Percentiles rank a stretch among this genome's conserved stretches.
Conservation (phyloP, 2,888 invertebrate species). For the Papilio protenor region DNA sequence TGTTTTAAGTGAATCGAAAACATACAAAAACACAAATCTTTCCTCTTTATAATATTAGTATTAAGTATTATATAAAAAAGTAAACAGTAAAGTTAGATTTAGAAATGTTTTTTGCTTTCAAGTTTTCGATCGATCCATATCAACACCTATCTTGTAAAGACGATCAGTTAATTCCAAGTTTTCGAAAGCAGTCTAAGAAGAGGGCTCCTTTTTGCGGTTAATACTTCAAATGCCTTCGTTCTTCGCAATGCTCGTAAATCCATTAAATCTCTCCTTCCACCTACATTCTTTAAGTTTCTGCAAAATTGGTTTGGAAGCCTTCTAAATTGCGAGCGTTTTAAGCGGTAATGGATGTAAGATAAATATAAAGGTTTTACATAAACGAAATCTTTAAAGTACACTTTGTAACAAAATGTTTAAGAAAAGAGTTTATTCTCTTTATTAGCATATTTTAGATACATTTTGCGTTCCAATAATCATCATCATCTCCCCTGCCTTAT, state of each 20-base stretch:
- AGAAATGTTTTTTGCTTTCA: not conserved
- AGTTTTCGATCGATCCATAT: not conserved
- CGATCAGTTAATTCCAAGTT: conserved; percentile 17
- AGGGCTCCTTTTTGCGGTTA: conserved; percentile 31
- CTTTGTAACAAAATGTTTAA: not conserved
- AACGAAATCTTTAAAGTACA: conserved; percentile 15
- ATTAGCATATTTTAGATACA: no score
- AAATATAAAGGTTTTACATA: conserved; percentile 18
- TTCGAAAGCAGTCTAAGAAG: conserved; percentile 6
- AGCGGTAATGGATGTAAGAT: conserved; percentile 21
- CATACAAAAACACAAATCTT: no score
- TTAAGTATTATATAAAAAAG: no score
- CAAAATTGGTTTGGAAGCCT: conserved; percentile 35
- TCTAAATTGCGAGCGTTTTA: conserved; percentile 29
- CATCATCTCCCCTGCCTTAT: no score
- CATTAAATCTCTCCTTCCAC: conserved; percentile 37
- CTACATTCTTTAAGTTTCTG: conserved; percentile 32
- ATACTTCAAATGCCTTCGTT: conserved; percentile 31
- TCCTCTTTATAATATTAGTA: no score
- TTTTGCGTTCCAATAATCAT: no score
- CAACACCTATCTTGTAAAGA: not conserved
- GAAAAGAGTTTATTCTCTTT: not conserved
- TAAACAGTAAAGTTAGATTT: not conserved
- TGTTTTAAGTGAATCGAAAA: no score
- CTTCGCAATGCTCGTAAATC: conserved; percentile 33